Base-by-base conservation (phyloP, 2,113 vertebrate genomes). In the Tachysurus fulvidraco region DNA sequence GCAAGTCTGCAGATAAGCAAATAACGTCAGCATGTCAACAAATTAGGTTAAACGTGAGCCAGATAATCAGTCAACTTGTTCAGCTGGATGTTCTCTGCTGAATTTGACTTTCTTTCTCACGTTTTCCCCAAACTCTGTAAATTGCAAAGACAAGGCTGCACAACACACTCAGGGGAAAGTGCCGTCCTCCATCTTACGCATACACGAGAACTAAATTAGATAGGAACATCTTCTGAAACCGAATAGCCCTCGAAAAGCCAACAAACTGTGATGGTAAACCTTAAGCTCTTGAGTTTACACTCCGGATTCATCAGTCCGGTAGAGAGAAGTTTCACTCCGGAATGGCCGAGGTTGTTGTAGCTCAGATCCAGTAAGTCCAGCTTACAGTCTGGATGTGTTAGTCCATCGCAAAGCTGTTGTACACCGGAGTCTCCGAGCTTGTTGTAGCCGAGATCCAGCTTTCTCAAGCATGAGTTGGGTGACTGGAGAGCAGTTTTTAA, bases 311-410 rank as follows among this genome's bases (percentile, higher is more conserved):
- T 76, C 79, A 83, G 67, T 64, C 85, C 85, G 62, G 8, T 5
- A 52, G 16, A 73, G 11, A 74, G 79, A 60, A 86, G 25, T 50
- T 73, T 52, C 23, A 87, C 41, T 64, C 85, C 85, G 28, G 85
- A 82, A 25, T 87, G 55, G n/a, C 80, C 80, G 46, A 87, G 85
- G 57, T 62, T 87, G 44, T 87, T 87, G 79, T 87, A 87, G 44
- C 69, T 87, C 36, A 87, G 67, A 83, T 83, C 78, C 30, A 87
- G 85, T 83, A 74, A 25, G 11, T 87, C 85, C 67, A 87, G 57
- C 12, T 76, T 82, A 59, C 85, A 62, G 85, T 62, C 76, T 41
- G 79, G 80, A 76, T 87, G 85, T 52, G 55, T 83, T 11, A 87
- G 67, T 74, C 85, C 85, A 19, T 87, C 79, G 69, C 79, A 87